phyloP scores from a whole-genome alignment of 2,113 vertebrate genomes.

The Chionis minor region DNA sequence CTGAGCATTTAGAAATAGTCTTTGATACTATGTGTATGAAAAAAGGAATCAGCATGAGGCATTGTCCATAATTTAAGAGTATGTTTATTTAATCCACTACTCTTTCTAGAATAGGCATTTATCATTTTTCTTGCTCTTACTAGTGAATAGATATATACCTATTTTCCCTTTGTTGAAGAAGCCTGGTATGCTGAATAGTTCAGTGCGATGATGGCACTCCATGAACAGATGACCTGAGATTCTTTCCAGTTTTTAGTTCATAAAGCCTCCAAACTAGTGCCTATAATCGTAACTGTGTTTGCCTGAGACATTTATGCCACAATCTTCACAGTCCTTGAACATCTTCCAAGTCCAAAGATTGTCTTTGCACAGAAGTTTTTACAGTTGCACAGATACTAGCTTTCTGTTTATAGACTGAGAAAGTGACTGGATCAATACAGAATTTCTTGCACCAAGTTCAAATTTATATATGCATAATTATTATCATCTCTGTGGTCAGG shows the following conservation, averaged over 20 bases:
- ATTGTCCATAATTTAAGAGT: background rate
- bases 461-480: background rate
- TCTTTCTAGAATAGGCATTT: background rate
- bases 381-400: fast-evolving
- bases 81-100: background rate
- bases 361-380: background rate
- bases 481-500: background rate
- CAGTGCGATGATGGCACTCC: background rate
- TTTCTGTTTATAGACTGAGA: background rate
- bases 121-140: background rate
- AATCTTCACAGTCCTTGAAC: background rate
- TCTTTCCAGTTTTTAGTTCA: background rate
- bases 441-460: background rate
- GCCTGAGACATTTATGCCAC: background rate
- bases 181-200: background rate
- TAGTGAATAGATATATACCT: background rate
- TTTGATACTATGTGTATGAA: background rate
- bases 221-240: background rate
- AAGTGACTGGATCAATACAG: background rate
- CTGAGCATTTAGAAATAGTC: background rate
- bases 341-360: background rate
- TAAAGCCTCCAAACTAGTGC: fast-evolving
- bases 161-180: background rate
- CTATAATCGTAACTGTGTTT: background rate
- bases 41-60: background rate